Conservation (phyloP, 1,140 invertebrate genomes). For the Heliconius congener region DNA sequence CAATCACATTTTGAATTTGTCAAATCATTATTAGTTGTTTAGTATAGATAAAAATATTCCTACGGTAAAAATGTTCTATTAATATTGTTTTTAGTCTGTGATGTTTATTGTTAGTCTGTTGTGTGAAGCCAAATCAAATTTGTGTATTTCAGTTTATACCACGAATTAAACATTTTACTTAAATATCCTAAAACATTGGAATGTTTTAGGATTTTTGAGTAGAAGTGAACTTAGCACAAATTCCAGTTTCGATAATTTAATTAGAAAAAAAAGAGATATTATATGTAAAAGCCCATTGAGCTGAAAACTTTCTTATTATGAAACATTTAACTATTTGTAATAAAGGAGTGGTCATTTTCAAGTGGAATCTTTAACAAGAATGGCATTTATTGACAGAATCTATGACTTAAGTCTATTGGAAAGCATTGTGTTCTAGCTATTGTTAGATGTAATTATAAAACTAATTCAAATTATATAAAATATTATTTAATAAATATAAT, state of each 20-base stretch:
- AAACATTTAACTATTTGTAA: not conserved
- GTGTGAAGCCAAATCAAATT: too few species aligned
- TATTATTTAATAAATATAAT: too few species aligned
- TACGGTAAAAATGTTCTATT: too few species aligned
- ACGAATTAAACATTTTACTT: too few species aligned
- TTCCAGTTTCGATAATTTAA: not conserved
- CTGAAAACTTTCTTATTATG: not conserved
- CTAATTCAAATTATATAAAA: too few species aligned
- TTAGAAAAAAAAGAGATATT: not conserved
- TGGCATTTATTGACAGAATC: not conserved
- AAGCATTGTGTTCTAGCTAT: not conserved
- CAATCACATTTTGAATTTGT: not conserved
- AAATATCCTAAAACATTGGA: too few species aligned
- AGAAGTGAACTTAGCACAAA: too few species aligned
- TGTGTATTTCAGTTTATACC: too few species aligned
- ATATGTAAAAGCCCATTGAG: not conserved
- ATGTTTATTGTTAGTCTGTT: too few species aligned
- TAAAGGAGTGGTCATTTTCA: conserved; percentile 1
- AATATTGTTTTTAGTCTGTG: too few species aligned
- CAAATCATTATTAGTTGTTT: not conserved
- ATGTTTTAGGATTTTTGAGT: too few species aligned
- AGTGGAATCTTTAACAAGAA: not conserved
- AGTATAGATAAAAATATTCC: not conserved
- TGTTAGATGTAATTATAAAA: too few species aligned
- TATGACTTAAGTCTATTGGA: not conserved